Conservation (phyloP, 2,113 vertebrate species). For the Syrmaticus mikado region DNA sequence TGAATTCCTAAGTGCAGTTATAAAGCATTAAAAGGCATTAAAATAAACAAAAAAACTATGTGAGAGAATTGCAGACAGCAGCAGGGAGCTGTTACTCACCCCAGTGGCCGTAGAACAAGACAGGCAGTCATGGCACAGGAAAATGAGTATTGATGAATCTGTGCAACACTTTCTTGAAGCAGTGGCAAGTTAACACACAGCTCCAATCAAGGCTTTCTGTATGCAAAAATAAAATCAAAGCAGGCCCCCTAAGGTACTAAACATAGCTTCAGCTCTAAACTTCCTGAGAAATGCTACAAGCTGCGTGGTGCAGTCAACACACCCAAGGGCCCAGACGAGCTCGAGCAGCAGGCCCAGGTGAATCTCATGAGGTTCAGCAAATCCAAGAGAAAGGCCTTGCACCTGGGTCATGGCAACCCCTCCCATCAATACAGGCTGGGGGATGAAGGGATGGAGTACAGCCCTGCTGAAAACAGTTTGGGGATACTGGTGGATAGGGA, state of each 20-base stretch:
- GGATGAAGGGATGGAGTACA: too few relatives aligned
- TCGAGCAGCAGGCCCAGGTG: too few relatives aligned
- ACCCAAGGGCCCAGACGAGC: too few relatives aligned
- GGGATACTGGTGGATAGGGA: too few relatives aligned
- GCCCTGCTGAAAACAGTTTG: too few relatives aligned
- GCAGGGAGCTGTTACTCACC: constrained; percentile 11
- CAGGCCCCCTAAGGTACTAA: constrained; percentile 7
- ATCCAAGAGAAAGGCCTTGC: too few relatives aligned
- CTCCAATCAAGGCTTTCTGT: constrained; percentile 36
- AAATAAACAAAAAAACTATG: neutral
- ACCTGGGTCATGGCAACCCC: too few relatives aligned
- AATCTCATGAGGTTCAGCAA: too few relatives aligned
- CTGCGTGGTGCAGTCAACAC: too few relatives aligned
- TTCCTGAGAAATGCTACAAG: neutral
- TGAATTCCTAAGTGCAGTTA: neutral
- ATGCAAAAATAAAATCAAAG: constrained; percentile 43
- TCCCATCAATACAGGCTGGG: too few relatives aligned
- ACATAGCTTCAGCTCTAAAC: constrained; percentile 5
- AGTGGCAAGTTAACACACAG: constrained; percentile 31
- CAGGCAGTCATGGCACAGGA: constrained; percentile 10
- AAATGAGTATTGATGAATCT: constrained; percentile 32
- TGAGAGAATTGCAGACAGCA: neutral
- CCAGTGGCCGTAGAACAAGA: neutral
- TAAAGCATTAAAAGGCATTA: neutral
- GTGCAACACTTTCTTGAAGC: constrained; percentile 39